Base-by-base conservation (phyloP, 2,888 invertebrate species). In the Strigamia crassipes region DNA sequence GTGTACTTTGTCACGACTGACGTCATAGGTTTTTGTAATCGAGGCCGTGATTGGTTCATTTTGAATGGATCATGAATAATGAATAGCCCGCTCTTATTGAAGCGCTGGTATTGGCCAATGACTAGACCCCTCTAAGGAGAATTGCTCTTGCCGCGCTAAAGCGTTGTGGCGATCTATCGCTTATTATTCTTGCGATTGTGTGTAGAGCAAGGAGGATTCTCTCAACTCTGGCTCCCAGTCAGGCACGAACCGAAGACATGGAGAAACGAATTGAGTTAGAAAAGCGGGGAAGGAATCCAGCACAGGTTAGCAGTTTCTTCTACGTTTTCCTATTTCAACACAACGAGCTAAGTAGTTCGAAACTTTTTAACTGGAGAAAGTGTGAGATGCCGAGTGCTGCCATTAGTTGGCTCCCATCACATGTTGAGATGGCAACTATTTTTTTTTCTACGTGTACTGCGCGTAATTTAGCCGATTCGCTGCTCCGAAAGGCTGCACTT, bases 201-300 rank as follows among this genome's bases (percentile, higher is more conserved):
- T 51, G 51, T 51, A 18, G 18, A 51, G 79, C 34, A 31, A 38
- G 79, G 21, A 31, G 81, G 81, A 61, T 81, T 81, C 66, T 66
- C 18, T 31, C 73, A 82, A 78, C 82, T 31, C 82, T 83, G 83
- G 83, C 83, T 83, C 83, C 82, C 82, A 81, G 81, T 82, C 82
- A 78, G 82, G 73, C 42, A 51, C 51, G 83, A 38, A 38, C 31
- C 56, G 83, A 81, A 82, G 83, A 85, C 86, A 97, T 97, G 96
- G 96, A 96, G 91, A 96, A 96, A 89, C 93, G 97, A 90, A 94
- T 98, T 91, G 94, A 94, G 88, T 91, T 97, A 88, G 98, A 98
- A 91, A 93, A 94, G 90, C 92, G 97, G 88, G 97, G 96, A 89
- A 93, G 94, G 89, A 93, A 92, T 89, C 94, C 96, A 86, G 92